Evolutionary conservation across 2,888 invertebrate genomes (phyloP).

Genomic region (Epirrhoe tristata): DNA sequence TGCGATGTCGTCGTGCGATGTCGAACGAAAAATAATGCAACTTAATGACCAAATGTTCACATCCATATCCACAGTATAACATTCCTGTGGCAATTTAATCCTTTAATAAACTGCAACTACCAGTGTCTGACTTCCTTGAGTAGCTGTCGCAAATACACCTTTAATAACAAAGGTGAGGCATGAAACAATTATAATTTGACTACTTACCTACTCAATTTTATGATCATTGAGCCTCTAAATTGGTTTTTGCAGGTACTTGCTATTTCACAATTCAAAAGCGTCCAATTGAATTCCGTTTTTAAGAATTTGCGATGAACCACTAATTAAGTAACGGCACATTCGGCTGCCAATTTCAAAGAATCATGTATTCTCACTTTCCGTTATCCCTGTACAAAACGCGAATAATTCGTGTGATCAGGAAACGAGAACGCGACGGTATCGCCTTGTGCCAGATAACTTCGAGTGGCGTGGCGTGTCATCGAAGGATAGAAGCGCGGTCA

Average conservation of each 20-base stretch:
- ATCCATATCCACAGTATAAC: constrained; percentile 14
- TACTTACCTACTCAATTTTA: neutral
- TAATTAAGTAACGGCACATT: constrained; percentile 43
- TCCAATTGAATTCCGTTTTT: constrained; percentile 29
- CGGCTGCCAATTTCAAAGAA: constrained; percentile 35
- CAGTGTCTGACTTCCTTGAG: neutral
- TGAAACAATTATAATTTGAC: neutral
- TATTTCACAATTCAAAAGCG: constrained; percentile 30
- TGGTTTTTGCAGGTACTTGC: constrained; percentile 31
- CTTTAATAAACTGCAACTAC: neutral
- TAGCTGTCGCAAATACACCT: neutral
- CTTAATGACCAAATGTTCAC: constrained; percentile 34
- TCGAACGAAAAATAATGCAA: constrained; percentile 39
- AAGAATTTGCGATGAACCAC: constrained; percentile 28
- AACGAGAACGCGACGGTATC: constrained; percentile 68
- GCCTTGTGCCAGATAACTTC: constrained; percentile 76
- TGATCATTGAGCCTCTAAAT: constrained; percentile 6
- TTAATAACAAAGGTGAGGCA: neutral
- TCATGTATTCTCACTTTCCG: constrained; percentile 33
- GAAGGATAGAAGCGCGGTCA: constrained; percentile 66
- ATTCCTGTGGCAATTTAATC: constrained; percentile 16
- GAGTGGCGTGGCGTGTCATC: constrained; percentile 77
- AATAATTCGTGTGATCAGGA: constrained; percentile 56
- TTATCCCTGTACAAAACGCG: constrained; percentile 36
- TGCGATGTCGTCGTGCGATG: constrained; percentile 43